These are phyloP conservation scores for Synanthedon tipuliformis DNA, from an alignment of 2,888 invertebrate genomes.

Conservation along the genomic window DNA sequence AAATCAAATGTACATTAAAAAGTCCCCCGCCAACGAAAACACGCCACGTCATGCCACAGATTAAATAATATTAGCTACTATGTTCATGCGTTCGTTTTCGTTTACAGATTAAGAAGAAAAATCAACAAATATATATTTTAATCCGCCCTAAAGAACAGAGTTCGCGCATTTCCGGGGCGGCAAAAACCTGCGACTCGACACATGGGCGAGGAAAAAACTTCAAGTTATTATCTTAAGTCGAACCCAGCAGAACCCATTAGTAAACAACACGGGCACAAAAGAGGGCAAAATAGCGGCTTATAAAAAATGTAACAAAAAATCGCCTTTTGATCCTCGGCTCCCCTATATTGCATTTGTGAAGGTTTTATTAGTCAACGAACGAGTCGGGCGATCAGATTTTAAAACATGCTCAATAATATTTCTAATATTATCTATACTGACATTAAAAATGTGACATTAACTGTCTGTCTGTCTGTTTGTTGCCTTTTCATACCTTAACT, in stretches of 20 bases:
- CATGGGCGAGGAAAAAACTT: conserved; percentile 65
- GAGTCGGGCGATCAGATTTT: conserved; percentile 42
- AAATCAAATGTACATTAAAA: conserved; percentile 34
- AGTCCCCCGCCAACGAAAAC: conserved; percentile 34
- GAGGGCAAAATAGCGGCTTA: conserved; percentile 64
- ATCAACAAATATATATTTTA: conserved; percentile 64
- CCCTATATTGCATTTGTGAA: conserved; percentile 56
- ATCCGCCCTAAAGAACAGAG: conserved; percentile 47
- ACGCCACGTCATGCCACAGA: conserved; percentile 22
- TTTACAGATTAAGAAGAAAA: conserved; percentile 55
- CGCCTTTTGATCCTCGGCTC: conserved; percentile 61
- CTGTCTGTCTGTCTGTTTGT: too few species aligned
- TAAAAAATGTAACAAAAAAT: conserved; percentile 64
- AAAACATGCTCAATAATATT: conserved; percentile 7
- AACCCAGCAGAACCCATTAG: conserved; percentile 70
- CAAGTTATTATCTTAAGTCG: conserved; percentile 69
- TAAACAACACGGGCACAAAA: conserved; percentile 68
- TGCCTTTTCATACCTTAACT: too few species aligned
- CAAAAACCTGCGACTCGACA: conserved; percentile 55
- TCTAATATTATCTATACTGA: too few species aligned
- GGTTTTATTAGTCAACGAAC: conserved; percentile 61
- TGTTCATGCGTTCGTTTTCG: conserved; percentile 30
- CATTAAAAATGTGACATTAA: too few species aligned
- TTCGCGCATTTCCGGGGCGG: conserved; percentile 65
- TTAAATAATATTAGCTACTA: too few species aligned